These are phyloP conservation scores for Scomber japonicus DNA, from an alignment of 2,113 vertebrate genomes.

Conservation along the genomic window DNA sequence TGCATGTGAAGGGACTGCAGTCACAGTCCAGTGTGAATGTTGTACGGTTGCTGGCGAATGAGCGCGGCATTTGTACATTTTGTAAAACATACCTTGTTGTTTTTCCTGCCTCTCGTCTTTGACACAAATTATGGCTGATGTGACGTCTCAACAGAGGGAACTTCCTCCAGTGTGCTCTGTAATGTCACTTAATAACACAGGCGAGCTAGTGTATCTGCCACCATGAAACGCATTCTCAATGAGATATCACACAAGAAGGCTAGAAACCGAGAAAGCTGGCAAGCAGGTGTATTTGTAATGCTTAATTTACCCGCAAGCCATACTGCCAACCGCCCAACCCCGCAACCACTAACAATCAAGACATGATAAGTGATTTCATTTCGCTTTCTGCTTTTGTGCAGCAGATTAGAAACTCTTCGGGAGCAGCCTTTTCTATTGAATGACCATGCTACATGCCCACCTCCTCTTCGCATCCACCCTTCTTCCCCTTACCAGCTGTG, in stretches of 20 bases:
- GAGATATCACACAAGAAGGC: constrained; percentile 23
- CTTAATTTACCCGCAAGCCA: constrained; percentile 33
- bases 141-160: constrained; percentile 9
- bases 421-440: constrained; percentile 47
- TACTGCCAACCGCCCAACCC: constrained; percentile 1
- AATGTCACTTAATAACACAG: constrained; percentile 23
- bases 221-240: not conserved
- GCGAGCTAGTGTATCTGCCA: not conserved
- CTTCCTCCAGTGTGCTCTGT: not conserved
- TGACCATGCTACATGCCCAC: constrained; percentile 63
- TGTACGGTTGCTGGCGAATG: not conserved
- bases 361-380: constrained; percentile 54
- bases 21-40: not conserved
- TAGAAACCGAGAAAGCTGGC: not conserved
- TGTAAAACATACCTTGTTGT: constrained; percentile 15
- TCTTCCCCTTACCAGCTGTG: constrained; percentile 70
- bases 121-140: constrained; percentile 22
- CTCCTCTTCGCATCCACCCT: constrained; percentile 54
- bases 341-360: constrained; percentile 34
- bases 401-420: constrained; percentile 40
- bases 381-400: constrained; percentile 39
- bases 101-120: constrained; percentile 19
- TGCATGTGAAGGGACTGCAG: constrained; percentile 29
- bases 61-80: constrained; percentile 2
- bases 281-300: constrained; percentile 17